Percentiles rank a stretch among this genome's conserved stretches.
Conservation (phyloP, 2,888 invertebrate species). For the Agriotes lineatus region DNA sequence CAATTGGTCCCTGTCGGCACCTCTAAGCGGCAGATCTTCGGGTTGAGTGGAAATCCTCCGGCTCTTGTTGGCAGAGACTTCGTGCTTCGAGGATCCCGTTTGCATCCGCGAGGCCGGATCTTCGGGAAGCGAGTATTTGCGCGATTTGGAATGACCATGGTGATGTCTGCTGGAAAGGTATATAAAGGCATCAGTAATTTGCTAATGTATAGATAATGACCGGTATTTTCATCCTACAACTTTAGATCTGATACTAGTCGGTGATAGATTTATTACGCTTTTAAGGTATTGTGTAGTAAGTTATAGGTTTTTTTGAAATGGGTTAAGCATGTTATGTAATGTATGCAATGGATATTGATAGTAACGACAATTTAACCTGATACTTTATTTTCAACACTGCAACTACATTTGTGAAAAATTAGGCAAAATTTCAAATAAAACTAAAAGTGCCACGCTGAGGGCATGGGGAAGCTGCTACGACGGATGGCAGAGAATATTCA, state of each 20-base stretch:
- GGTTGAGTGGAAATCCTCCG: conserved; percentile 77
- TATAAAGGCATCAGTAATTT: conserved; percentile 5
- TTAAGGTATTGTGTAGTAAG: too few species aligned
- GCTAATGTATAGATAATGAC: conserved; percentile 12
- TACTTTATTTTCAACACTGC: too few species aligned
- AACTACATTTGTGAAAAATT: too few species aligned
- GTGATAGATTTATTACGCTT: background rate
- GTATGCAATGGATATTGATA: too few species aligned
- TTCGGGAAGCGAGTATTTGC: conserved; percentile 84
- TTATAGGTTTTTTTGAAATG: too few species aligned
- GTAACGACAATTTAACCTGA: too few species aligned
- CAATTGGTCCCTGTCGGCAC: conserved; percentile 85
- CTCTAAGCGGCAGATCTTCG: conserved; percentile 82
- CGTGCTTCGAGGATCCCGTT: conserved; percentile 57
- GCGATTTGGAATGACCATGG: conserved; percentile 72
- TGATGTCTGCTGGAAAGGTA: conserved; percentile 69
- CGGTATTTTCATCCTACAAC: too few species aligned
- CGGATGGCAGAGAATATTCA: too few species aligned
- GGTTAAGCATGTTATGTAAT: too few species aligned
- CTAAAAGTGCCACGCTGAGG: too few species aligned
- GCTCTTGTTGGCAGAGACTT: conserved; percentile 60
- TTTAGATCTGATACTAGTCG: background rate
- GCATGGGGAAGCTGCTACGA: too few species aligned
- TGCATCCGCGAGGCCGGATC: conserved; percentile 67
- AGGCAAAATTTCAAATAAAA: too few species aligned